These are phyloP conservation scores for Amblyornis subalaris DNA, from an alignment of 2,113 vertebrate species.

Conservation along the genomic window DNA sequence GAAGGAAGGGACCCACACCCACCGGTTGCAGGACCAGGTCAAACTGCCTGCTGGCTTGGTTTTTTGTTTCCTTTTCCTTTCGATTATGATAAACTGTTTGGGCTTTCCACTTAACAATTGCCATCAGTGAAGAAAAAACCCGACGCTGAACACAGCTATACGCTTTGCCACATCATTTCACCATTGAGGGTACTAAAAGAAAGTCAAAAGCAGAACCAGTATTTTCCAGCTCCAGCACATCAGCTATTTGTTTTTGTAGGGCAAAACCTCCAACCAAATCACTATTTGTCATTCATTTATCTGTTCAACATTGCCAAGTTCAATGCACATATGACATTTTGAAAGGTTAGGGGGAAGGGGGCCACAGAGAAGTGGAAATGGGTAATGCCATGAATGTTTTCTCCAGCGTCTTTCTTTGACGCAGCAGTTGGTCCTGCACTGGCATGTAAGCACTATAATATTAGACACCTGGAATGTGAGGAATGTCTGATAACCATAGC, in stretches of 20 bases:
- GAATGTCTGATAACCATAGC: conserved; percentile 75
- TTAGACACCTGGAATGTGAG: conserved; percentile 77
- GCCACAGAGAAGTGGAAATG: neutral
- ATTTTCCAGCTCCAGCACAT: neutral
- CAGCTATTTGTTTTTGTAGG: neutral
- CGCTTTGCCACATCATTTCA: neutral
- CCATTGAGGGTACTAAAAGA: neutral
- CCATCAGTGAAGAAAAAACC: neutral
- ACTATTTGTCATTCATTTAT: neutral
- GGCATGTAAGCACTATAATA: conserved; percentile 58
- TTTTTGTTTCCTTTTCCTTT: conserved; percentile 40
- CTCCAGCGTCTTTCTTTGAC: conserved; percentile 6
- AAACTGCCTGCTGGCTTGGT: neutral
- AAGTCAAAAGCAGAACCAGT: neutral
- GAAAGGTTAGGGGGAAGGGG: neutral
- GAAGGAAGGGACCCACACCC: conserved; percentile 42
- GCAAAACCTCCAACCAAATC: neutral
- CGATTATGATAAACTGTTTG: conserved; percentile 12
- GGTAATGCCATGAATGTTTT: neutral
- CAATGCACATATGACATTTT: conserved; percentile 3
- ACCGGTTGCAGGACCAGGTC: neutral
- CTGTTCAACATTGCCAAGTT: neutral
- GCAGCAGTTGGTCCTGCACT: neutral
- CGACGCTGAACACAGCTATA: neutral
- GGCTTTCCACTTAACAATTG: neutral